Evolutionary conservation across 2,113 vertebrate species (phyloP).

Genomic region (Isichthys henryi): DNA sequence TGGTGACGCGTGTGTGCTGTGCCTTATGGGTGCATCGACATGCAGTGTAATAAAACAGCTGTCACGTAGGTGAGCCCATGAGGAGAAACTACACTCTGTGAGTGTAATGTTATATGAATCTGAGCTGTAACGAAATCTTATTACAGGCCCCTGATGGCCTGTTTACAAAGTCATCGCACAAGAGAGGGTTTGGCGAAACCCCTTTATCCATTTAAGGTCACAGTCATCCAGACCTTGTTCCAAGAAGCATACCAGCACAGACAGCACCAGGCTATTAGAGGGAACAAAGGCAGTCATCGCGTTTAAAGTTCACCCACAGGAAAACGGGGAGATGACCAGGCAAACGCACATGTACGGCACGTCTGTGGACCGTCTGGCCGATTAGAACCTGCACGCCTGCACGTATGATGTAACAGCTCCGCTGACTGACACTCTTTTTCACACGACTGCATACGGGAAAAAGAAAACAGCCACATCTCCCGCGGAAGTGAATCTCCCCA

Average conservation of each 20-base stretch:
- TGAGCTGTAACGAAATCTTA: not conserved
- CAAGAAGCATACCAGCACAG: conserved; percentile 30
- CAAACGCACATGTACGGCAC: not conserved
- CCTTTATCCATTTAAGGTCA: not conserved
- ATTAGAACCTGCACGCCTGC: not conserved
- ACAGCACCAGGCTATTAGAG: conserved; percentile 22
- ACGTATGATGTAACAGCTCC: not conserved
- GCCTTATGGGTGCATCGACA: not conserved
- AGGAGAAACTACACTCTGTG: not conserved
- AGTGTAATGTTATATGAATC: not conserved
- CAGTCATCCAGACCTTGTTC: not conserved
- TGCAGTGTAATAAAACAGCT: not conserved
- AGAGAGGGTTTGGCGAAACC: conserved; percentile 22
- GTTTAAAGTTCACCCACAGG: not conserved
- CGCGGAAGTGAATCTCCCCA: not conserved
- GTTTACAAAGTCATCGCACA: conserved; percentile 17
- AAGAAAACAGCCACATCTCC: not conserved
- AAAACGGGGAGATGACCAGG: not conserved
- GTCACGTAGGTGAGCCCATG: not conserved
- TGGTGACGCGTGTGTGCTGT: not conserved
- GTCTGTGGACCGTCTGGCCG: not conserved
- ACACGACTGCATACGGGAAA: not conserved
- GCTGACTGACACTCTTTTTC: not conserved
- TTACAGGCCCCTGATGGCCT: not conserved
- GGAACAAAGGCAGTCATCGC: not conserved